A percentile compares a stretch with the other conserved stretches of the same genome.
phyloP scores from a whole-genome alignment of 2,113 vertebrate species.

The Pygoscelis antarcticus region DNA sequence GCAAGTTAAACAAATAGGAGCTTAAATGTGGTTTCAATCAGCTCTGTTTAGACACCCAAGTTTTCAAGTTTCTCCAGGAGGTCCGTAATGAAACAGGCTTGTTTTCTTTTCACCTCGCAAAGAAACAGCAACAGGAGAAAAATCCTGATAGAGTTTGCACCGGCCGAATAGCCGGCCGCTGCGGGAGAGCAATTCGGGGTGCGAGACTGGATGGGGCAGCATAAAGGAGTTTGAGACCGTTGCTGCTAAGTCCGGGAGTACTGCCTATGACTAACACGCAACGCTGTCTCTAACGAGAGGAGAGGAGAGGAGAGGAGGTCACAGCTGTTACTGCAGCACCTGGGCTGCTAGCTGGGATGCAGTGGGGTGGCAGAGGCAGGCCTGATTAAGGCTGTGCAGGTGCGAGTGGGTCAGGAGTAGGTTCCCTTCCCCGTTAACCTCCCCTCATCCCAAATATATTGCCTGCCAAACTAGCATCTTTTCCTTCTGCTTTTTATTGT shows the following conservation, averaged over 20 bases:
- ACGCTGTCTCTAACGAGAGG: neutral
- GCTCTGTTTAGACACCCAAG: neutral
- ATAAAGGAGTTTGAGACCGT: accelerated
- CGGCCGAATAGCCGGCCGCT: accelerated
- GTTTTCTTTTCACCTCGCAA: neutral
- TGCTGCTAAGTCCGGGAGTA: neutral
- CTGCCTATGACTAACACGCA: neutral
- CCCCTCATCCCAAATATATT: neutral
- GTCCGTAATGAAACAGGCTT: neutral
- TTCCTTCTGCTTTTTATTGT: neutral
- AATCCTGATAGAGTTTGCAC: neutral
- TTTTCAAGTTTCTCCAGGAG: conserved; percentile 3
- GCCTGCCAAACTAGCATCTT: neutral
- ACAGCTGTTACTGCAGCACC: neutral
- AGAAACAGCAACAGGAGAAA: neutral
- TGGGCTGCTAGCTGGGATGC: neutral
- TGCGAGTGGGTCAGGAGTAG: neutral
- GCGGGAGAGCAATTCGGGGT: accelerated
- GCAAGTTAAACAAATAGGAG: neutral
- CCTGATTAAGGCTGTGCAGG: neutral
- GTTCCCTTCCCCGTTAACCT: neutral
- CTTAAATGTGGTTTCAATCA: neutral
- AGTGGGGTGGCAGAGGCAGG: neutral
- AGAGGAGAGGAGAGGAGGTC: neutral
- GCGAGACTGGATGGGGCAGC: neutral